Base-by-base conservation (phyloP, 2,888 invertebrate species). In the Teinopalpus imperialis region DNA sequence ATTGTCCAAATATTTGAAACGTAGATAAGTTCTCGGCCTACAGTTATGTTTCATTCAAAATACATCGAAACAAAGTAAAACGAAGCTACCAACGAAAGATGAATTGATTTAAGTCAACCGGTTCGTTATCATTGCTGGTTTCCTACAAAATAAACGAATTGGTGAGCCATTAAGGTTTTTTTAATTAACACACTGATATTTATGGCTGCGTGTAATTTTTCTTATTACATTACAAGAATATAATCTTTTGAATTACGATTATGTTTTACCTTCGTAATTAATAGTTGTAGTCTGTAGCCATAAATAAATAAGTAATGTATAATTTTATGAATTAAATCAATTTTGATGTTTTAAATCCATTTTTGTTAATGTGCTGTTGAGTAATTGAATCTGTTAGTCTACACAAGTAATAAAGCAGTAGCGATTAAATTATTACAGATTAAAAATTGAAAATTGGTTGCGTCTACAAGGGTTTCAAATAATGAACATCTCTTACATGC, bases 151-250 rank as follows among this genome's bases (percentile, higher is more conserved):
- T 64, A 67, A 72, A 74, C 66, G 74, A 67, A 81, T 79, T 70
- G 62, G 66, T 72, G 61, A 63, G 66, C 75, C 76, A 79, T 81
- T 75, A 79, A 45, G 41, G 39, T 43, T 42, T 69, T 72, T 78
- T 81, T 78, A 81, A 81, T 81, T 76, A 78, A 81, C 76, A 69
- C 72, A 74, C 69, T 71, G 74, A 76, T 68, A 79, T 78, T 73
- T 79, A 79, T 76, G 67, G 66, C 64, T 62, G 62, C 68, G 63
- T 72, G 68, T 79, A 75, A 74, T 74, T 69, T 74, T 79, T 77
- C 74, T 67, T 63, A 63, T 43, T 29, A 29, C 35, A 68, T 68
- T 65, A 74, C 52, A 56, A 61, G 69, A 65, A 65, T 69, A 69
- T 75, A 76, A 68, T 71, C 66, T 63, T 53, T 61, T 69, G 67